Percentiles rank a stretch among this genome's conserved stretches.
Evolutionary conservation across 2,797 vertebrate species (phyloP).

Genomic region (Synaphobranchus kaupii): DNA sequence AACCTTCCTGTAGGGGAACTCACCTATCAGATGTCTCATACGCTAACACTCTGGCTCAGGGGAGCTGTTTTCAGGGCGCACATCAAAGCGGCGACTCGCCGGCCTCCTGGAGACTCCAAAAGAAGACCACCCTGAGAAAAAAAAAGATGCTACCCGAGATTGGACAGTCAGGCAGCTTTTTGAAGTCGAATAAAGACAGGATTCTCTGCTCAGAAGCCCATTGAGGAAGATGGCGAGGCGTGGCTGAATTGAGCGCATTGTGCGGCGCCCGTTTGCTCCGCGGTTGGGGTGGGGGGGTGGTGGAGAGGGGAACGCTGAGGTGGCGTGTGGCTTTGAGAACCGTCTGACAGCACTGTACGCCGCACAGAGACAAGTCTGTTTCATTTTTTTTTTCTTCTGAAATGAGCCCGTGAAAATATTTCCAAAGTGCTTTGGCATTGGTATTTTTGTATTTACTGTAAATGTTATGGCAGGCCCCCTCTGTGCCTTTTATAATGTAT

Average conservation of each 20-base stretch:
- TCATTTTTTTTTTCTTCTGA: background rate
- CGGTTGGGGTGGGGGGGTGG: background rate
- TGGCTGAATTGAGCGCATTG: slow-evolving; percentile 18
- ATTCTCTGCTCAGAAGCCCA: slow-evolving; percentile 42
- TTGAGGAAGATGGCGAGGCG: slow-evolving; percentile 35
- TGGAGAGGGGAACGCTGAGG: slow-evolving; percentile 30
- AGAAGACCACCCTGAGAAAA: slow-evolving; percentile 58
- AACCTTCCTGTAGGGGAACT: slow-evolving; percentile 38
- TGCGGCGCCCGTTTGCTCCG: slow-evolving; percentile 15
- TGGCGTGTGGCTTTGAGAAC: slow-evolving; percentile 21
- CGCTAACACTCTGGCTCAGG: slow-evolving; percentile 55
- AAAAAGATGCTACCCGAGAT: slow-evolving; percentile 53
- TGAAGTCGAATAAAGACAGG: slow-evolving; percentile 41
- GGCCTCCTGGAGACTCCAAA: slow-evolving; percentile 48
- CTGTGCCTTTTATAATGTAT: slow-evolving; percentile 43
- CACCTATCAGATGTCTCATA: slow-evolving; percentile 60
- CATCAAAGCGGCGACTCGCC: slow-evolving; percentile 64
- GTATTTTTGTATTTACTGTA: slow-evolving; percentile 49
- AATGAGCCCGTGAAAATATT: slow-evolving; percentile 39
- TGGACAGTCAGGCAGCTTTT: slow-evolving; percentile 39
- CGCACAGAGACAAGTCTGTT: slow-evolving; percentile 17
- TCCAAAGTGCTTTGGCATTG: slow-evolving; percentile 38
- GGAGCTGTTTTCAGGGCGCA: slow-evolving; percentile 47
- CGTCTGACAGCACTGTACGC: slow-evolving; percentile 4
- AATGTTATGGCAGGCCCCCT: slow-evolving; percentile 52